phyloP scores from a whole-genome alignment of 2,797 vertebrate genomes.

The Luscinia megarhynchos region DNA sequence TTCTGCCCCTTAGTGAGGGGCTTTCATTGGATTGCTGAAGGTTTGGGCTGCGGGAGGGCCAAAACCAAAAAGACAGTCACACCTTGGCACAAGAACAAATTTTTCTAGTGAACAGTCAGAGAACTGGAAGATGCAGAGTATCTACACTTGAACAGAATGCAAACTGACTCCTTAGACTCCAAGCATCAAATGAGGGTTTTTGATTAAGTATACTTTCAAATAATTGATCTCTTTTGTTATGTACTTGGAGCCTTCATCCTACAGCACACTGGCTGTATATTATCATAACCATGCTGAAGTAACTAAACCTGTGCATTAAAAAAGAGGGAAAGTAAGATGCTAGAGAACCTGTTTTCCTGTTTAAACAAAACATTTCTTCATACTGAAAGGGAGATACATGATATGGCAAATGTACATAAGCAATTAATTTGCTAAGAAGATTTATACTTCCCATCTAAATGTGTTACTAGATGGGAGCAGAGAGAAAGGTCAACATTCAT shows the following conservation, averaged over 20 bases:
- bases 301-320: background rate
- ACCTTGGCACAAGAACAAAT: background rate
- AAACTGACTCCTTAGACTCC: background rate
- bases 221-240: background rate
- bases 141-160: background rate
- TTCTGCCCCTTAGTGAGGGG: background rate
- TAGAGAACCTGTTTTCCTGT: background rate
- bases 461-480: background rate
- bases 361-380: slow-evolving; percentile 26
- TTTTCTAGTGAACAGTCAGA: background rate
- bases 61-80: background rate
- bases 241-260: background rate
- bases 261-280: background rate
- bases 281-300: background rate
- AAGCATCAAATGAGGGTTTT: background rate
- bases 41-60: background rate
- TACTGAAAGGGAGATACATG: background rate
- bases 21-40: background rate
- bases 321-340: background rate
- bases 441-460: background rate
- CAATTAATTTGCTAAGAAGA: background rate
- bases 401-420: background rate
- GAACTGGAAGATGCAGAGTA: background rate
- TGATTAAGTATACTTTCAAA: background rate
- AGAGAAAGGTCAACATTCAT: slow-evolving; percentile 22